Evolutionary conservation across 2,888 invertebrate species (phyloP).

Genomic region (Dinocampus coccinellae): DNA sequence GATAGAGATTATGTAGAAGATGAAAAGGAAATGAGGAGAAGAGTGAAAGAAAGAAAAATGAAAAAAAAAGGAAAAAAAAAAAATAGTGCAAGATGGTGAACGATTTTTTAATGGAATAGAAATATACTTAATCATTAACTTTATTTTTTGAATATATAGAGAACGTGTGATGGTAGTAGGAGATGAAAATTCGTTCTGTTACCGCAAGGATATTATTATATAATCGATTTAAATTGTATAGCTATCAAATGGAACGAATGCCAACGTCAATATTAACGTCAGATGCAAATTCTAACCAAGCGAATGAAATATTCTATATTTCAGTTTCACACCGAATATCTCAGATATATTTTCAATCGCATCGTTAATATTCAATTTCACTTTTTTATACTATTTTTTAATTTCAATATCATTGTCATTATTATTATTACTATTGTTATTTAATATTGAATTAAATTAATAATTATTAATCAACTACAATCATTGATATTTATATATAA

Average conservation of each 20-base stretch:
- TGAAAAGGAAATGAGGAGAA: not conserved
- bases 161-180: not conserved
- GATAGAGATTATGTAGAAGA: no score
- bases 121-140: not conserved
- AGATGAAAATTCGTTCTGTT: not conserved
- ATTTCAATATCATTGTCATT: no score
- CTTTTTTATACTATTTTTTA: no score
- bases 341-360: not conserved
- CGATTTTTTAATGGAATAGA: not conserved
- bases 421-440: no score
- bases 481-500: no score
- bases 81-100: not conserved
- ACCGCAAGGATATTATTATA: not conserved
- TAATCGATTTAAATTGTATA: not conserved
- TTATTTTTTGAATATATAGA: not conserved
- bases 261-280: constrained; percentile 1
- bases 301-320: constrained; percentile 12
- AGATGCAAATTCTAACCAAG: not conserved
- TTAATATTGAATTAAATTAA: no score
- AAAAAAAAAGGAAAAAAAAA: no score
- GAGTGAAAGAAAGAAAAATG: not conserved
- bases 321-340: not conserved
- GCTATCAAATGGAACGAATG: constrained; percentile 3
- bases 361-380: not conserved
- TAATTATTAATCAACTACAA: no score